phyloP scores from a whole-genome alignment of 2,113 vertebrate genomes.

The Vulpes ferrilata region DNA sequence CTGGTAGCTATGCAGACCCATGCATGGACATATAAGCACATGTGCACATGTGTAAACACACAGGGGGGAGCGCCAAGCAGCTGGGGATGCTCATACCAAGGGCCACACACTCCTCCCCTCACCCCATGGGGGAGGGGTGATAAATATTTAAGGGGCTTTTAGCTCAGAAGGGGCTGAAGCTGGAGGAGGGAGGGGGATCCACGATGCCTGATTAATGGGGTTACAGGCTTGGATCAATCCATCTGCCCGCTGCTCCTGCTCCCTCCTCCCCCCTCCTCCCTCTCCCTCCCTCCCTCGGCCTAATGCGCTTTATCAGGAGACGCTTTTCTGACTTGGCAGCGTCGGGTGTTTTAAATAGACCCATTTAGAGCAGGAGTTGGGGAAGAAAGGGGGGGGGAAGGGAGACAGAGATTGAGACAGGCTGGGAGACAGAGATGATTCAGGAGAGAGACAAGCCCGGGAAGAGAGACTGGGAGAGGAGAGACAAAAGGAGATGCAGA shows the following conservation, averaged over 20 bases:
- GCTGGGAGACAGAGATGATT: conserved; percentile 80
- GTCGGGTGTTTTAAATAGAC: conserved; percentile 85
- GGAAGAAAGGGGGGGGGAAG: conserved; percentile 70
- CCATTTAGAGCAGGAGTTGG: conserved; percentile 84
- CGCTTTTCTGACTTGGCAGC: conserved; percentile 86
- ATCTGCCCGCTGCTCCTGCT: conserved; percentile 73
- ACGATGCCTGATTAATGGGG: conserved; percentile 84
- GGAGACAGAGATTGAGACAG: conserved; percentile 81
- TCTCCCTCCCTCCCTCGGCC: conserved; percentile 78
- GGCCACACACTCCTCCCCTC: conserved; percentile 71
- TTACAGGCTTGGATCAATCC: conserved; percentile 84
- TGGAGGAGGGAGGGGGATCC: conserved; percentile 78
- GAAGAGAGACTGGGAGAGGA: conserved; percentile 67
- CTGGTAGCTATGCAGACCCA: conserved; percentile 22
- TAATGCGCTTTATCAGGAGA: conserved; percentile 86
- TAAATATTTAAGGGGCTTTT: conserved; percentile 86
- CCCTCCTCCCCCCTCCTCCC: conserved; percentile 58
- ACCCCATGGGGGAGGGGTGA: conserved; percentile 78
- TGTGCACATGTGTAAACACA: background rate
- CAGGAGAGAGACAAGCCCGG: conserved; percentile 61
- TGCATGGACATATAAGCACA: background rate
- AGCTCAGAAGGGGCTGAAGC: conserved; percentile 81
- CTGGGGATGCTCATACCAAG: conserved; percentile 64
- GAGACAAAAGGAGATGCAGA: conserved; percentile 41
- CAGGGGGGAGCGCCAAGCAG: background rate